Conservation (phyloP, 1,140 invertebrate species). For the Eupeodes corollae region DNA sequence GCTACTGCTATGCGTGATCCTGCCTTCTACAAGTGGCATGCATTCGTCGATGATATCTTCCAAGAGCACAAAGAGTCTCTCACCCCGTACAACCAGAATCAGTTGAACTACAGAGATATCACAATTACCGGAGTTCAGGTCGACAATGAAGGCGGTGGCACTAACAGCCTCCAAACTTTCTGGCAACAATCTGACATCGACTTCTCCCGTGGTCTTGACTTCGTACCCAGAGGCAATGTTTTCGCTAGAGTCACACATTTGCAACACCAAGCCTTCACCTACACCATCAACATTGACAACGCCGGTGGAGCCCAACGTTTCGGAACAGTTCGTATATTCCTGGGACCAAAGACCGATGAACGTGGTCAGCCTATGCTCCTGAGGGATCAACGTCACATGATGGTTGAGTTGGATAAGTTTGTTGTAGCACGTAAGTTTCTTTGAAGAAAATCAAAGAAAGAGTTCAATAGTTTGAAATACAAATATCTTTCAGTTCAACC, state of each 20-base stretch:
- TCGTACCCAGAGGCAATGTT: conserved; percentile 56
- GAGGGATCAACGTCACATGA: conserved; percentile 53
- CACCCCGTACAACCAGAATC: conserved; percentile 43
- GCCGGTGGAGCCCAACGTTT: conserved; percentile 40
- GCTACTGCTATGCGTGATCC: conserved; percentile 72
- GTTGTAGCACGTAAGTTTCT: conserved; percentile 45
- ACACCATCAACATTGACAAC: conserved; percentile 54
- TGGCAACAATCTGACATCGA: conserved; percentile 67
- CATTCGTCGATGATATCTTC: conserved; percentile 69
- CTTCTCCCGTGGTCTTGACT: conserved; percentile 62
- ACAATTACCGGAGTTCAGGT: conserved; percentile 44
- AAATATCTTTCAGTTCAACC: conserved; percentile 42
- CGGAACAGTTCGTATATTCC: conserved; percentile 64
- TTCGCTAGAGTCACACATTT: conserved; percentile 62
- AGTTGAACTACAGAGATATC: conserved; percentile 52
- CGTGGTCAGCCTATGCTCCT: conserved; percentile 49
- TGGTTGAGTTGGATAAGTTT: conserved; percentile 72
- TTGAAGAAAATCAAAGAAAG: no score
- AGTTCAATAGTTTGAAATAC: no score
- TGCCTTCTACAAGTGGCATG: conserved; percentile 75
- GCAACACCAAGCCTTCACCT: conserved; percentile 59
- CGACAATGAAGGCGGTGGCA: conserved; percentile 32
- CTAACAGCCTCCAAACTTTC: conserved; percentile 51
- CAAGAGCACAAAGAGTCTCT: conserved; percentile 61
- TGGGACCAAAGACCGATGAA: conserved; percentile 60